Percentiles rank a stretch among this genome's conserved stretches.
Evolutionary conservation across 2,888 invertebrate genomes (phyloP).

Genomic region (Limenitis camilla): DNA sequence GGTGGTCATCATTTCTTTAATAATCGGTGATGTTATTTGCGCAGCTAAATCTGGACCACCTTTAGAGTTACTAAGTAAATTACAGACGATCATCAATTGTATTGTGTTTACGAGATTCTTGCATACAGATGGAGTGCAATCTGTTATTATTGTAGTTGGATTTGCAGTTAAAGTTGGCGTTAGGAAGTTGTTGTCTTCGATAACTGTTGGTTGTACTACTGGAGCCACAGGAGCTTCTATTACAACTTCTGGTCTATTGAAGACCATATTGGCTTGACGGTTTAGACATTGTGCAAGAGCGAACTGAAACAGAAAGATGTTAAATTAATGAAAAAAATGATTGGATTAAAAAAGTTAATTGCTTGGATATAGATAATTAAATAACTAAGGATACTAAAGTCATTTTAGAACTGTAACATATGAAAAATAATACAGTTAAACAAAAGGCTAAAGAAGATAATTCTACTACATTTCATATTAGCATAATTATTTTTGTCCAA

Average conservation of each 20-base stretch:
- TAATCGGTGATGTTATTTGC: constrained; percentile 39
- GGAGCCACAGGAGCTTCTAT: constrained; percentile 31
- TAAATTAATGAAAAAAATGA: neutral
- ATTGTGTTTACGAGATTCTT: constrained; percentile 53
- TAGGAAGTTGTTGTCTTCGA: neutral
- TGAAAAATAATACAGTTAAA: too few relatives aligned
- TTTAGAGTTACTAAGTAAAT: constrained; percentile 43
- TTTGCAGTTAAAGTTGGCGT: constrained; percentile 19
- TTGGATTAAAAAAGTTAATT: neutral
- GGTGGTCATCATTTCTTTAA: constrained; percentile 39
- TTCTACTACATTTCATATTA: too few relatives aligned
- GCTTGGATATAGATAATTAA: too few relatives aligned
- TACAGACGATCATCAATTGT: constrained; percentile 52
- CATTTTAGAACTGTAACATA: too few relatives aligned
- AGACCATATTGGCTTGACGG: constrained; percentile 29
- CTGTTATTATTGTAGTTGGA: constrained; percentile 47
- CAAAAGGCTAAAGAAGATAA: too few relatives aligned
- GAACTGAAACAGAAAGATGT: constrained; percentile 32
- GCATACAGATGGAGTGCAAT: constrained; percentile 52
- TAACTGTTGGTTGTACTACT: constrained; percentile 12
- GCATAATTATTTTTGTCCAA: neutral
- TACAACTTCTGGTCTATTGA: constrained; percentile 27
- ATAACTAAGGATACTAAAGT: too few relatives aligned
- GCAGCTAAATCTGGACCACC: constrained; percentile 37
- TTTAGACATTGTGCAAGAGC: constrained; percentile 33